Evolutionary conservation across 1,140 invertebrate genomes (phyloP).

Genomic region (Heliconius congener): DNA sequence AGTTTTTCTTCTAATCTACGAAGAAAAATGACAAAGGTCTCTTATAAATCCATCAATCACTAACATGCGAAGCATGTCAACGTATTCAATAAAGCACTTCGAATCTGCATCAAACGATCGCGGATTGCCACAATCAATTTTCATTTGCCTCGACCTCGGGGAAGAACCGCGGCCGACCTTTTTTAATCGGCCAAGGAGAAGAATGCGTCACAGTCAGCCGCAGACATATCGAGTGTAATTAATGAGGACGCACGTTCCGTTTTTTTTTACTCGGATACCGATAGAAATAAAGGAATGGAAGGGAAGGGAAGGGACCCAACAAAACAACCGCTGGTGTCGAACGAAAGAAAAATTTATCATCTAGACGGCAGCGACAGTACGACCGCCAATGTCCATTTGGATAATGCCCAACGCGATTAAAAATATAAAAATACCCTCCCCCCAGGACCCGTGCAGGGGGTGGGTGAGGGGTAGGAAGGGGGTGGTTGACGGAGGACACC

Average conservation of each 20-base stretch:
- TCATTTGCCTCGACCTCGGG: constrained; percentile 57
- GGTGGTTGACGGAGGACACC: constrained; percentile 74
- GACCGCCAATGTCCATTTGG: constrained; percentile 79
- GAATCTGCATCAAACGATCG: constrained; percentile 69
- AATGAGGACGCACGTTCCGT: constrained; percentile 62
- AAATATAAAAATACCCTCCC: constrained; percentile 81
- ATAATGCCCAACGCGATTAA: constrained; percentile 81
- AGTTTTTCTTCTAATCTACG: constrained; percentile 20
- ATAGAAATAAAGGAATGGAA: constrained; percentile 73
- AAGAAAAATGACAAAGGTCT: constrained; percentile 35
- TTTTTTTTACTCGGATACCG: constrained; percentile 53
- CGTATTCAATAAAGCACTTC: constrained; percentile 62
- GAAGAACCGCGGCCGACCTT: constrained; percentile 56
- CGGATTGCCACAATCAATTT: constrained; percentile 73
- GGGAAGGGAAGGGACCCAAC: constrained; percentile 75
- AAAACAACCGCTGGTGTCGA: constrained; percentile 76
- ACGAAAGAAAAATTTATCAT: constrained; percentile 81
- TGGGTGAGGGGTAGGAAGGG: constrained; percentile 33
- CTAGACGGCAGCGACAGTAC: constrained; percentile 71
- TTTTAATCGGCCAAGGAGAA: constrained; percentile 73
- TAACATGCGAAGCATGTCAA: constrained; percentile 46
- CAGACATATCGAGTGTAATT: constrained; percentile 77
- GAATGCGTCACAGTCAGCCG: constrained; percentile 66
- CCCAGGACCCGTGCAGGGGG: constrained; percentile 42
- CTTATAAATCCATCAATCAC: constrained; percentile 60